Evolutionary conservation across 2,113 vertebrate genomes (phyloP).

Genomic region (Ibidorhyncha struthersii): DNA sequence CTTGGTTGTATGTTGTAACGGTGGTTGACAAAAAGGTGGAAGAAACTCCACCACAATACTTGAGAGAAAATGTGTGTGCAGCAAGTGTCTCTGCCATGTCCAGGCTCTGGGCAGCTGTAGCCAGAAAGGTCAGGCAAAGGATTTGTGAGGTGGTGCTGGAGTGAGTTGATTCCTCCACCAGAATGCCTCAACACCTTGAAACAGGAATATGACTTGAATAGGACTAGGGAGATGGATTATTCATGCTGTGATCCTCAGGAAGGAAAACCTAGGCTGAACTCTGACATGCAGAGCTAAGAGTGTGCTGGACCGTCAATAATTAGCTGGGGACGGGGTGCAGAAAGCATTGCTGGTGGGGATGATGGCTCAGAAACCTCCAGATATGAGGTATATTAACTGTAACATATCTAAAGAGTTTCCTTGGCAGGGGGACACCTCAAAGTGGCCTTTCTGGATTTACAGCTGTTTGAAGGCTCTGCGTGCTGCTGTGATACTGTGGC

Average conservation of each 20-base stretch:
- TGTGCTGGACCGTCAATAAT: neutral
- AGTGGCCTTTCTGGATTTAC: neutral
- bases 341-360: neutral
- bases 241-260: neutral
- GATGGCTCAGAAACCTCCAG: neutral
- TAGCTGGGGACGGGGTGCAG: neutral
- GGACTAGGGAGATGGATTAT: neutral
- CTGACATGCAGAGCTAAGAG: neutral
- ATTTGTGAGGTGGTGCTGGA: neutral
- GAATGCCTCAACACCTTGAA: neutral
- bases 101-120: neutral
- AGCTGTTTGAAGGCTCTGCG: neutral
- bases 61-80: neutral
- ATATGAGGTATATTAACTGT: neutral
- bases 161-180: neutral
- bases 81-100: neutral
- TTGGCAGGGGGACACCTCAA: neutral
- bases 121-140: neutral
- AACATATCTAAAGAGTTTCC: neutral
- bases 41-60: neutral
- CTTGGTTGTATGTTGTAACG: slow-evolving; percentile 17
- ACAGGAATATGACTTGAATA: neutral
- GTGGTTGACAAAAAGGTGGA: slow-evolving; percentile 48
- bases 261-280: neutral
- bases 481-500: neutral